Base-by-base conservation (phyloP, 1,140 invertebrate species). In the Pissodes strobi region DNA sequence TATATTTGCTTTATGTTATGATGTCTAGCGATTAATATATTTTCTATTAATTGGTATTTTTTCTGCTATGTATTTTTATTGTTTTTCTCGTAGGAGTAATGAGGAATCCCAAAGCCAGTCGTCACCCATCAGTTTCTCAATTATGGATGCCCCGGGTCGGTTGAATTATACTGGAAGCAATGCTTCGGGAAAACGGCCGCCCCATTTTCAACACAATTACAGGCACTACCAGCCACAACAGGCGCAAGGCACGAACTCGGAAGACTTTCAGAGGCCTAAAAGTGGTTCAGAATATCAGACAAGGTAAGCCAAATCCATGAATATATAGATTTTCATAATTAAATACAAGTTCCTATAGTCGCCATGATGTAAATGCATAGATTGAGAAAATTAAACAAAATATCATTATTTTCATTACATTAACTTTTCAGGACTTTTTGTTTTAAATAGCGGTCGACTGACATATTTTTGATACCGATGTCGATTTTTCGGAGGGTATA, bases 61-160 rank as follows among this genome's bases (percentile, higher is more conserved):
- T 30, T 6, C 27, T 12, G 27, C 27, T 30, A n/a, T n/a, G n/a
- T n/a, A n/a, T n/a, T n/a, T n/a, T n/a, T n/a, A n/a, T n/a, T n/a
- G n/a, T 43, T 59, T 27, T n/a, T 59, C n/a, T 37, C 4, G 9
- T 13, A 59, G 71, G 81, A 84, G 43, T 72, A 81, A 61, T 30
- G 76, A 78, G 25, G 69, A 74, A 39, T 25, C 60, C 8, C 84
- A 84, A 69, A 87, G 83, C 68, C 88, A 90, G 68, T 88, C 87
- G 1, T 89, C 87, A 1, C 88, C 88, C 10, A 88, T 89, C 48
- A 89, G 88, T 77, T 90, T 88, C 76, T 88, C 88, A 2, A 86
- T 88, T 59, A 88, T 90, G 82, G 88, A 90, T 76, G 81, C 82
- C 1, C 83, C 85, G 18, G 82, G 81, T 10, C 78, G 83, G 62